Evolutionary conservation across 2,888 invertebrate genomes (phyloP), one percentile per base, ranked within the genome.

Genomic region (Xanthostigma xanthostigma): DNA sequence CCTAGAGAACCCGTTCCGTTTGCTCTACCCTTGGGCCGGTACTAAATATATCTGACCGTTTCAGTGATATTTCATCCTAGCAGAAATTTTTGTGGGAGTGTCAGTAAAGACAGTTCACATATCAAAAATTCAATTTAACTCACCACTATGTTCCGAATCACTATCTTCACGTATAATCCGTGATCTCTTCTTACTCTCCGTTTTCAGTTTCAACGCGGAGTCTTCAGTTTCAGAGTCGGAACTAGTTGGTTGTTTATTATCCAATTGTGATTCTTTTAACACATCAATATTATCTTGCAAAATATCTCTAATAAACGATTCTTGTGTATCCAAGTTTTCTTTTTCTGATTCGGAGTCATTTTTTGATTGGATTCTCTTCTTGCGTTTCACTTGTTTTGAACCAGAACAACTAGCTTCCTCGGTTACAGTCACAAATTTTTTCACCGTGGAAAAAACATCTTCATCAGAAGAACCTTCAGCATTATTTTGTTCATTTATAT

Each of bases 401-500:
- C 10, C n/a, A 33, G 10, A n/a, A 40, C 2, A 9, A 8, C 36
- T 12, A 17, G 36, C 46, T 9, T 41, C 36, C 42, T 52, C 45
- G n/a, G 50, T 14, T 48, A 49, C 48, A 33, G 44, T 51, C 38
- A 50, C 50, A 41, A 58, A 59, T 49, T 55, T 60, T 47, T 58
- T 62, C 39, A 64, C 49, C 47, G 56, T 59, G 54, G 60, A 58
- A 51, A 62, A 62, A 48, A 70, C 66, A 49, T 73, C 69, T 39
- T 67, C 63, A 40, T 64, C 62, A 13, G 62, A 60, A 41, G 57
- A 61, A 38, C 51, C 52, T 17, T 53, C 53, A 36, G 41, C 51
- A 13, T 48, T 38, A 49, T 45, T 14, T 12, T 49, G 51, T 33
- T 38, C 46, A 36, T 48, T 39, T 13, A 35, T 17, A 34, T 51